Evolutionary conservation across 2,888 invertebrate species (phyloP).

Genomic region (Podabrus alpinus): DNA sequence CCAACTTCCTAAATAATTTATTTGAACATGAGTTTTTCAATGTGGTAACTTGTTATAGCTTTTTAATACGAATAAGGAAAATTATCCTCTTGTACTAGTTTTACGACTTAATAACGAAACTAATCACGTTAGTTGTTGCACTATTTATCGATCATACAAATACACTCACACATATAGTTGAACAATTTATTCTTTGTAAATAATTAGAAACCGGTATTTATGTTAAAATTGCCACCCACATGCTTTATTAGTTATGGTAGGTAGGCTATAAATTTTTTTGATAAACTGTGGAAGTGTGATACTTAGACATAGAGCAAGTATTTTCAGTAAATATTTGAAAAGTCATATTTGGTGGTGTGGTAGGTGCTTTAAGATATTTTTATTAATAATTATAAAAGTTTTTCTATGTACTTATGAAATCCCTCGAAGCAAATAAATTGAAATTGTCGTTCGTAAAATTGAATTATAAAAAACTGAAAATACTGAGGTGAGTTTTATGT

Average conservation of each 20-base stretch:
- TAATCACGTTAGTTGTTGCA: neutral
- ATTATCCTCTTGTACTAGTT: neutral
- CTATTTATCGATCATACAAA: neutral
- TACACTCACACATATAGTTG: neutral
- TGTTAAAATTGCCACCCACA: neutral
- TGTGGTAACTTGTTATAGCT: neutral
- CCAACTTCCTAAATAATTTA: too few species aligned
- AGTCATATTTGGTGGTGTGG: neutral
- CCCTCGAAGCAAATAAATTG: neutral
- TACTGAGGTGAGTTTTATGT: too few species aligned
- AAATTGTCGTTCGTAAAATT: too few species aligned
- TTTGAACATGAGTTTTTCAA: neutral
- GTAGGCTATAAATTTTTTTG: neutral
- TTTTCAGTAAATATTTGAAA: neutral
- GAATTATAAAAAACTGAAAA: too few species aligned
- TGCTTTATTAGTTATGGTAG: neutral
- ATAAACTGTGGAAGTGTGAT: neutral
- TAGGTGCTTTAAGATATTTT: neutral
- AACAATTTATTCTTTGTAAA: neutral
- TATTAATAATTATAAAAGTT: too few species aligned
- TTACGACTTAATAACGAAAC: neutral
- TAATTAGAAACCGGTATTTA: neutral
- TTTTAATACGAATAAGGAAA: neutral
- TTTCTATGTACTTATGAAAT: neutral
- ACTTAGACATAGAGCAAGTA: neutral